Evolutionary conservation across 2,888 invertebrate species (phyloP).

Genomic region (Sesamia inferens): DNA sequence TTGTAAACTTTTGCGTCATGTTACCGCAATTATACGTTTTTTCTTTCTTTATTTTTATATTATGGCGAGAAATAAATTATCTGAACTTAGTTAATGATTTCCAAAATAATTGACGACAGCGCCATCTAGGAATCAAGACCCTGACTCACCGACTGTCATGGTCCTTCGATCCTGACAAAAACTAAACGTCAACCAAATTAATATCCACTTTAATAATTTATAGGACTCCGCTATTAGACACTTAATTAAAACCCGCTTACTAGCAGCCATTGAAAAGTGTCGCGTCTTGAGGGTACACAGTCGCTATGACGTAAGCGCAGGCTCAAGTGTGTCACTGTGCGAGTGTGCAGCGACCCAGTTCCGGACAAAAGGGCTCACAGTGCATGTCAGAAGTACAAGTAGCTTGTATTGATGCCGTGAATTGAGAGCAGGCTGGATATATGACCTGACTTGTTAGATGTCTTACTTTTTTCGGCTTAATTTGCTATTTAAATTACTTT

Average conservation of each 20-base stretch:
- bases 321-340: constrained; percentile 70
- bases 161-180: neutral
- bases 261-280: constrained; percentile 37
- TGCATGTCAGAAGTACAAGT: constrained; percentile 59
- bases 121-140: neutral
- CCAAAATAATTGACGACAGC: neutral
- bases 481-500: neutral
- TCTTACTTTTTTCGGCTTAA: neutral
- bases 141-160: too few species aligned
- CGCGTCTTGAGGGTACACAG: constrained; percentile 39
- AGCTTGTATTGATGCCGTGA: constrained; percentile 60
- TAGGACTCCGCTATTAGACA: constrained; percentile 16
- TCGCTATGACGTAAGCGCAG: constrained; percentile 49
- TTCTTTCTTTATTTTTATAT: neutral
- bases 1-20: too few species aligned
- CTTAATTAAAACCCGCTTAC: constrained; percentile 56
- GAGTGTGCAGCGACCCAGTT: constrained; percentile 74
- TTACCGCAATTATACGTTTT: too few species aligned
- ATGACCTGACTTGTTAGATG: constrained; percentile 30
- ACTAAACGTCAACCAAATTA: neutral
- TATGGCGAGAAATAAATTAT: neutral
- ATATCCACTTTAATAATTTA: neutral
- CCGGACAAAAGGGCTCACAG: constrained; percentile 70
- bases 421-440: constrained; percentile 51
- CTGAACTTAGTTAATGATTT: neutral